Percentiles rank a stretch among this genome's conserved stretches.
phyloP scores from a whole-genome alignment of 1,140 invertebrate genomes.

The Aricia agestis region DNA sequence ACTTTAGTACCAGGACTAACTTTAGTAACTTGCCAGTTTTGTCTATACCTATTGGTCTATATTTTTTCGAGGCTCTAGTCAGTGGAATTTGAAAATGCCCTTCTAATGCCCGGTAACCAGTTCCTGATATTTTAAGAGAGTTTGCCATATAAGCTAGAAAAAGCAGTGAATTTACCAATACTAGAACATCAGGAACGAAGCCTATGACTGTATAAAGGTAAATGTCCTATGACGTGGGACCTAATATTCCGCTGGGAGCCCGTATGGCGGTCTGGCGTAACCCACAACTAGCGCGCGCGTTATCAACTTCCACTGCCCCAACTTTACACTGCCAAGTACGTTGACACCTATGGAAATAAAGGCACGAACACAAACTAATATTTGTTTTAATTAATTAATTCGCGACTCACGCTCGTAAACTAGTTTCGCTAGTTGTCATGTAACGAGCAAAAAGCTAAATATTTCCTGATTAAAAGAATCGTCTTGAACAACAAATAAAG shows the following conservation, averaged over 20 bases:
- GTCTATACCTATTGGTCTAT: no score
- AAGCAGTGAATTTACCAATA: no score
- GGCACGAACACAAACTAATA: neutral
- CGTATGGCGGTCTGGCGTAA: neutral
- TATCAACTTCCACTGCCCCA: conserved; percentile 7
- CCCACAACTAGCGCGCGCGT: neutral
- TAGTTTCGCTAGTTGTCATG: neutral
- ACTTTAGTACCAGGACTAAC: no score
- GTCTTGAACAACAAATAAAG: no score
- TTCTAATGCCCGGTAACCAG: no score
- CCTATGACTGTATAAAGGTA: neutral
- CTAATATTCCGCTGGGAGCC: neutral
- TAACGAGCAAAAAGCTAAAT: neutral
- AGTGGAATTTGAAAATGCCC: no score
- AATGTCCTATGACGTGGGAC: neutral
- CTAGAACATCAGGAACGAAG: no score
- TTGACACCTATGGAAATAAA: neutral
- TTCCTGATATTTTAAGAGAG: no score
- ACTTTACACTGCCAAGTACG: conserved; percentile 9
- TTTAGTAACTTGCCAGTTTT: no score
- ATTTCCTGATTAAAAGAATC: neutral
- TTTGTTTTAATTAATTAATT: neutral
- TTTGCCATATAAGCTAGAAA: no score
- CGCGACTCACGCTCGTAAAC: neutral
- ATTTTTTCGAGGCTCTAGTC: no score